Percentiles rank a stretch among this genome's conserved stretches.
Evolutionary conservation across 2,888 invertebrate species (phyloP).

Genomic region (Ormia ochracea): DNA sequence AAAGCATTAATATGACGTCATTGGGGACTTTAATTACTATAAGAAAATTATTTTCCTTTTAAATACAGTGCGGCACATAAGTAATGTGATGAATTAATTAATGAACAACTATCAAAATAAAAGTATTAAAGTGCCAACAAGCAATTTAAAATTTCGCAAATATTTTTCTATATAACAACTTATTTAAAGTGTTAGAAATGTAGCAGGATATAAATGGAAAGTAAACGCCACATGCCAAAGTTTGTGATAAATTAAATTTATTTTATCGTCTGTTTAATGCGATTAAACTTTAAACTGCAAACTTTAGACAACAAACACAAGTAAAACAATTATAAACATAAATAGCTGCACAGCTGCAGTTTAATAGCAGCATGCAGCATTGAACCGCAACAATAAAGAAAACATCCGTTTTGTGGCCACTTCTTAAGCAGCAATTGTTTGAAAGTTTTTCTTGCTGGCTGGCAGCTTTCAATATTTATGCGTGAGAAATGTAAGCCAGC

Average conservation of each 20-base stretch:
- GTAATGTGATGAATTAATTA: no score
- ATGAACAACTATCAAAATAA: no score
- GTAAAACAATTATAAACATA: conserved; percentile 53
- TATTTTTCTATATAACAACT: not conserved
- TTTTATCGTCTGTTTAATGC: conserved; percentile 18
- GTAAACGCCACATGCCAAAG: not conserved
- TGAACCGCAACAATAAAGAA: not conserved
- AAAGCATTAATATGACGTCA: no score
- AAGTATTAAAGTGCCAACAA: no score
- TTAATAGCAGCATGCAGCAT: conserved; percentile 2
- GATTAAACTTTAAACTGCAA: conserved; percentile 46
- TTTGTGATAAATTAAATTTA: not conserved
- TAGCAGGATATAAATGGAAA: not conserved
- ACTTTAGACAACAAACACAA: conserved; percentile 14
- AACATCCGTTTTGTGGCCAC: conserved; percentile 42
- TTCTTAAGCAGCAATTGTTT: conserved; percentile 1
- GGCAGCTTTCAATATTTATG: conserved; percentile 14
- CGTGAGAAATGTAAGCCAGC: not conserved
- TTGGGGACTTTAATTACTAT: no score
- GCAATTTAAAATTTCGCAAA: not conserved
- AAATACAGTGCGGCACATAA: no score
- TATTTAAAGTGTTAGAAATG: conserved; percentile 1
- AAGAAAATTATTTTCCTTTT: no score
- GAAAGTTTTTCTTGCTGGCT: conserved; percentile 35
- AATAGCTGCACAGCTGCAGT: conserved; percentile 20